A percentile compares a stretch with the other conserved stretches of the same genome.
Conservation (phyloP, 2,888 invertebrate genomes). For the Brenthis hecate region DNA sequence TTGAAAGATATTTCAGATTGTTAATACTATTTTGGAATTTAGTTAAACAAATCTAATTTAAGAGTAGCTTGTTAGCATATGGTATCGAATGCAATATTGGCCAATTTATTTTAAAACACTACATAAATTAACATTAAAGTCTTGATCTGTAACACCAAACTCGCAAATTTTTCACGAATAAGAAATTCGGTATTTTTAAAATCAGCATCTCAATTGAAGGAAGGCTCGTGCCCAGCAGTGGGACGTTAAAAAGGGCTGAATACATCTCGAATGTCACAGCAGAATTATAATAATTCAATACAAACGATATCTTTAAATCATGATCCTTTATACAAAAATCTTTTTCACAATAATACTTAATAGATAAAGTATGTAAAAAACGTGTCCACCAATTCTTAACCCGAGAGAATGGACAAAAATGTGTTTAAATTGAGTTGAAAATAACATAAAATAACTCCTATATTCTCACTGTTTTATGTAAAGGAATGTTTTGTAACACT, state of each 20-base stretch:
- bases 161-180: conserved; percentile 19
- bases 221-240: too few relatives aligned
- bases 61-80: conserved; percentile 14
- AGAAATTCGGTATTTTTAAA: conserved; percentile 26
- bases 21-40: not conserved
- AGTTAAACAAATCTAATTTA: conserved; percentile 1
- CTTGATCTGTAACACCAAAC: conserved; percentile 9
- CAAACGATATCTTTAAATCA: conserved; percentile 22
- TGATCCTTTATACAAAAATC: not conserved
- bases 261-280: not conserved
- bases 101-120: conserved; percentile 25
- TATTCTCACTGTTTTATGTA: conserved; percentile 14
- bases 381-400: not conserved
- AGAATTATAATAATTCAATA: conserved; percentile 23
- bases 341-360: not conserved
- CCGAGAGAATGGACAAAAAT: not conserved
- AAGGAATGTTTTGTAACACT: conserved; percentile 14
- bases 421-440: conserved; percentile 7
- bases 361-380: not conserved
- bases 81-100: conserved; percentile 11
- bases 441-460: not conserved
- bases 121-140: conserved; percentile 35
- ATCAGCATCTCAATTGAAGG: too few relatives aligned
- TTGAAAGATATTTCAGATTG: not conserved
- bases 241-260: too few relatives aligned